A percentile compares a stretch with the other conserved stretches of the same genome.
These are phyloP conservation scores for Cavia aperea DNA, from an alignment of 2,113 vertebrate species.

Conservation along the genomic window DNA sequence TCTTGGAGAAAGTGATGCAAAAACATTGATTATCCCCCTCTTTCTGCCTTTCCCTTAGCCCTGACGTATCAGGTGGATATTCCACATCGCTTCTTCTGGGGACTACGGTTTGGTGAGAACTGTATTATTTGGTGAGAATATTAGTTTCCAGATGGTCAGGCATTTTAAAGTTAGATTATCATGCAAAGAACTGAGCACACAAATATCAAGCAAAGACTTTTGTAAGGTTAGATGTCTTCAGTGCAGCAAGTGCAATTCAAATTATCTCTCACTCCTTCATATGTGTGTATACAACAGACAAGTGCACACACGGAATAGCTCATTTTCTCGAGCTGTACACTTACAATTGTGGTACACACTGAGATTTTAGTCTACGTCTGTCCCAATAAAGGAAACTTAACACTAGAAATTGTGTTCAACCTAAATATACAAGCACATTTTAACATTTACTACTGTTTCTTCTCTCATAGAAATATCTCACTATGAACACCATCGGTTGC, in stretches of 20 bases:
- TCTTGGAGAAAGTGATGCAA: neutral
- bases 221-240: neutral
- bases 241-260: neutral
- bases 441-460: neutral
- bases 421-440: neutral
- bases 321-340: neutral
- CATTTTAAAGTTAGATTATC: neutral
- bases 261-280: neutral
- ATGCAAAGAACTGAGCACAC: neutral
- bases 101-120: neutral
- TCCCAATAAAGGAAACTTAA: neutral
- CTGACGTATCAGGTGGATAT: accelerated
- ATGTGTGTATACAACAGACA: accelerated
- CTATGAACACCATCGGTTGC: neutral
- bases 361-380: neutral
- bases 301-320: neutral
- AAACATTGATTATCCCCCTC: neutral
- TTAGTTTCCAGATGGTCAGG: neutral
- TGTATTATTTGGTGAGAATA: neutral
- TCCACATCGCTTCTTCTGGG: neutral
- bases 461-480: neutral
- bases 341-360: neutral
- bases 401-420: neutral
- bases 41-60: neutral
- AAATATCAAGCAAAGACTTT: neutral